Evolutionary conservation across 2,797 vertebrate species (phyloP).

Genomic region (Pelodytes ibericus): DNA sequence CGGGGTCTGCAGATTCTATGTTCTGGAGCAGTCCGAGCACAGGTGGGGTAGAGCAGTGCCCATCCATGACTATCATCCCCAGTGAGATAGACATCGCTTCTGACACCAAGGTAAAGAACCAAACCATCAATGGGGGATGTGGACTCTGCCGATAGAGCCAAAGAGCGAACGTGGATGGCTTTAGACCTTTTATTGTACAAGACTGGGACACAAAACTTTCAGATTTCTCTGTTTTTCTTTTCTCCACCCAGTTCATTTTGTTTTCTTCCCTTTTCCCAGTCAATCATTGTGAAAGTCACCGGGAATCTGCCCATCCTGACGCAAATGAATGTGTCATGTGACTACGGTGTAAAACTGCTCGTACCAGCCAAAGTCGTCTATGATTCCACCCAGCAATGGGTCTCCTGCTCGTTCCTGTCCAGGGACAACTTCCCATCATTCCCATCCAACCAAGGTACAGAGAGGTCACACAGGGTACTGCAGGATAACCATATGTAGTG

Average conservation of each 20-base stretch:
- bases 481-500: too few species aligned
- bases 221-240: background rate
- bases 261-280: slow-evolving; percentile 65
- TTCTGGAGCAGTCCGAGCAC: slow-evolving; percentile 84
- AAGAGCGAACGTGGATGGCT: too few species aligned
- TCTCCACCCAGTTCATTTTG: background rate
- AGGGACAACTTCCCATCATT: slow-evolving; percentile 75
- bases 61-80: slow-evolving; percentile 86
- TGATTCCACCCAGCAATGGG: slow-evolving; percentile 81
- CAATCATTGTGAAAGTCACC: slow-evolving; percentile 89
- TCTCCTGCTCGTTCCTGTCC: slow-evolving; percentile 87
- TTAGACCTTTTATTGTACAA: too few species aligned
- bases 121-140: background rate
- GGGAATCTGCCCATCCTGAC: slow-evolving; percentile 90
- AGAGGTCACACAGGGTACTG: too few species aligned
- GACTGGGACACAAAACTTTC: background rate
- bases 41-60: slow-evolving; percentile 84
- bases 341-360: slow-evolving; percentile 79
- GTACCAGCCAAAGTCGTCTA: slow-evolving; percentile 81
- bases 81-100: slow-evolving; percentile 80
- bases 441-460: slow-evolving; percentile 77
- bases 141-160: background rate
- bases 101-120: slow-evolving; percentile 77
- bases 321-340: slow-evolving; percentile 84
- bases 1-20: slow-evolving; percentile 69